Conservation (phyloP, 2,888 invertebrate genomes). For the Acanthococcus lagerstroemiae region DNA sequence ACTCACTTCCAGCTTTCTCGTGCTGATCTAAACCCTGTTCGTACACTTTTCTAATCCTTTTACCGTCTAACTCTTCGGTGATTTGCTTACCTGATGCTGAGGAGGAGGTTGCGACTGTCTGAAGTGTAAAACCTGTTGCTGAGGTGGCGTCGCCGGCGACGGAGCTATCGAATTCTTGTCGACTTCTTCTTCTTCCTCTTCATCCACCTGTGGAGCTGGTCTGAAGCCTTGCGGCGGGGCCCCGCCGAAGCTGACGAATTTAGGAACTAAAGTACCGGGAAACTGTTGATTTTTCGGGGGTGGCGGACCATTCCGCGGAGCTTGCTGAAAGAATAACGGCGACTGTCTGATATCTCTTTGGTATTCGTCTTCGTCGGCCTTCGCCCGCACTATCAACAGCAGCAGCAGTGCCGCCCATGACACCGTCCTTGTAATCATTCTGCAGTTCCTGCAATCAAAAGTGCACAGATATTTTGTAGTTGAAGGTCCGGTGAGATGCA, state of each 20-base stretch:
- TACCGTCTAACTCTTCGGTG: not conserved
- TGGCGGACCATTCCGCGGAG: conserved; percentile 32
- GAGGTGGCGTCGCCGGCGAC: conserved; percentile 34
- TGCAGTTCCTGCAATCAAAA: too few species aligned
- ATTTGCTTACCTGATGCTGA: conserved; percentile 19
- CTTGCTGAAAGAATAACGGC: conserved; percentile 35
- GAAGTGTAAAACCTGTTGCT: conserved; percentile 34
- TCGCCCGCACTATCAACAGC: conserved; percentile 24
- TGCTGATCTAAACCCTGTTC: not conserved
- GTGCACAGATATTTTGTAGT: too few species aligned
- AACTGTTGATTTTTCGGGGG: conserved; percentile 29
- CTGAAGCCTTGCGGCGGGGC: conserved; percentile 39
- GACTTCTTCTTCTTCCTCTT: conserved; percentile 37
- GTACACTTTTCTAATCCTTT: not conserved
- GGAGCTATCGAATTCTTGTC: conserved; percentile 33
- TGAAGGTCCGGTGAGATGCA: too few species aligned
- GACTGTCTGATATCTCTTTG: conserved; percentile 34
- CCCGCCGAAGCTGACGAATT: conserved; percentile 32
- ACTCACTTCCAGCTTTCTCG: too few species aligned
- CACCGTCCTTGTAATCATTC: not conserved
- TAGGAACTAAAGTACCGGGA: conserved; percentile 32
- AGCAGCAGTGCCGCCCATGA: conserved; percentile 10
- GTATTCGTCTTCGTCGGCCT: conserved; percentile 35
- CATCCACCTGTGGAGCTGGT: conserved; percentile 36
- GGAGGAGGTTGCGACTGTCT: conserved; percentile 31